Base-by-base conservation (phyloP, 2,113 vertebrate species). In the Myrmophylax atrothorax region DNA sequence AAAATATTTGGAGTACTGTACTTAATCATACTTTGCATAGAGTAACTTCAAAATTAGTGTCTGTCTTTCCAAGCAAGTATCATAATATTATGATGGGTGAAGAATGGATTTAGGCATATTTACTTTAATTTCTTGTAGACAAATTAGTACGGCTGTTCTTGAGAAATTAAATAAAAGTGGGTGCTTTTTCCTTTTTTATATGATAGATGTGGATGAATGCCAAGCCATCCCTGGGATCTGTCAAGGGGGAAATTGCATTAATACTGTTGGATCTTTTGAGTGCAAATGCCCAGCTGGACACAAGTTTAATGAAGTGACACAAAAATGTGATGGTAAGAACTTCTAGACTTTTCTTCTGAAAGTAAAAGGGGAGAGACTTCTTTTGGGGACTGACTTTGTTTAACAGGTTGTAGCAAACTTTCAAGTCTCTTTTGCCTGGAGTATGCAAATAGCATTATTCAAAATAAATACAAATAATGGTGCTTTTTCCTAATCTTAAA, bases 231-330 rank as follows among this genome's bases (percentile, higher is more conserved):
- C 99, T 96, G 99, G 99, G 87, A 98, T 99, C 97, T 99, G 99
- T 98, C 99, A 99, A 94, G 99, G 99, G 93, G 99, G 99, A 98
- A 99, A 99, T 98, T 99, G 99, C 95, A 98, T 99, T 98, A 99
- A 99, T 98, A 99, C 99, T 59, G 99, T 99, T 92, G 99, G 99
- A 96, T 99, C 99, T 97, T 99, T 99, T 96, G 99, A 99, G 98
- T 99, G 99, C 97, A 99, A 99, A 98, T 99, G 99, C 97, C 99
- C 99, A 85, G 99, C 99, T 98, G 99, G 99, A 98, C 99, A 99
- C 98, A 99, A 98, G 97, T 99, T 99, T 98, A 99, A 99, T 96
- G 99, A 99, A 98, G 96, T 99, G 97, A 98, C 98, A 95, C 99
- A 99, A 98, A 99, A 99, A 98, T 99, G 99, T 82, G 99, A 99